Conservation (phyloP, 2,888 invertebrate species). For the Ellobium chinense region DNA sequence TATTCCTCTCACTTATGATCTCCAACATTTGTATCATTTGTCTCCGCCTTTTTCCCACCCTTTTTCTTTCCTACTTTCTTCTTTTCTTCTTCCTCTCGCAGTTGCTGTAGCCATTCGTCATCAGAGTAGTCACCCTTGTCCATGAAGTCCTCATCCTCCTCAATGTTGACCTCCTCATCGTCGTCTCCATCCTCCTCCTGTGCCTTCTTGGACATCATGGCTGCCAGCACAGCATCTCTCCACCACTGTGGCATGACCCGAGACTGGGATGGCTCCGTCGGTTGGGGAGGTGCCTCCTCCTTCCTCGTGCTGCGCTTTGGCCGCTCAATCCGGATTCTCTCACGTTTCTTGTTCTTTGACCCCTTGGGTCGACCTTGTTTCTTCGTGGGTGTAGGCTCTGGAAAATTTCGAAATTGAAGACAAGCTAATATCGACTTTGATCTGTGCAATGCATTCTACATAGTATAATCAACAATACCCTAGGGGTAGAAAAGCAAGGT, state of each 20-base stretch:
- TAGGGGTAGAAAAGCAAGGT: too few relatives aligned
- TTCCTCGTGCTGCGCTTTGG: not conserved
- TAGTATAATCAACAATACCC: too few relatives aligned
- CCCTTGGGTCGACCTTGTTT: slow-evolving; percentile 7
- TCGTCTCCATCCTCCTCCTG: slow-evolving; percentile 15
- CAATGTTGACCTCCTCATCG: slow-evolving; percentile 9
- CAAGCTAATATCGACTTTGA: too few relatives aligned
- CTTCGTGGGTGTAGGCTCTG: not conserved
- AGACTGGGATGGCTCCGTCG: not conserved
- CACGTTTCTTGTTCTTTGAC: not conserved
- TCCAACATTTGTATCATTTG: too few relatives aligned
- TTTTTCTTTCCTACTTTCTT: not conserved
- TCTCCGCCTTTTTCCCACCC: too few relatives aligned
- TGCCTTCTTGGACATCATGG: slow-evolving; percentile 37
- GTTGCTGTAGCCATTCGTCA: slow-evolving; percentile 34
- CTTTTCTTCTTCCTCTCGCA: not conserved
- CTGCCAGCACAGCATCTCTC: slow-evolving; percentile 41
- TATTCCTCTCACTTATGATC: too few relatives aligned
- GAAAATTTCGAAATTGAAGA: not conserved
- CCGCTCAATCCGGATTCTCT: not conserved
- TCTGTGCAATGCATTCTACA: too few relatives aligned
- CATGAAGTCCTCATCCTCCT: slow-evolving; percentile 31
- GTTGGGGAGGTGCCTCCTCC: not conserved
- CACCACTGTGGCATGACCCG: slow-evolving; percentile 38
- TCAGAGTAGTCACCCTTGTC: slow-evolving; percentile 46